Evolutionary conservation across 2,113 vertebrate genomes (phyloP).

Genomic region (Chaetops frenatus): DNA sequence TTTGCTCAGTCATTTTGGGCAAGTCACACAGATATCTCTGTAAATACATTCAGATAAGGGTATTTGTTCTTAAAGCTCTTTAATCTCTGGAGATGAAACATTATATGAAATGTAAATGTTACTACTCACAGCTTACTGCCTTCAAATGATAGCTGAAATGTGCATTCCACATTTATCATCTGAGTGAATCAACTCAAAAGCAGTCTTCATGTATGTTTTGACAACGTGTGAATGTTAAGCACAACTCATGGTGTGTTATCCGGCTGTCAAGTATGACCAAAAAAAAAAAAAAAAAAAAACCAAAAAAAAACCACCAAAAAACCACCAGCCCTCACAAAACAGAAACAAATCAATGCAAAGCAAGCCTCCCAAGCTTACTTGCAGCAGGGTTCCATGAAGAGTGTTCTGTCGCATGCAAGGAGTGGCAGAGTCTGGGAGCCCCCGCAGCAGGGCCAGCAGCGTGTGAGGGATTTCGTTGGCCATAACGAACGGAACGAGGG

Average conservation of each 20-base stretch:
- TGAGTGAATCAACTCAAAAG: background rate
- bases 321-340: fast-evolving
- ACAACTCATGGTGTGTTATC: background rate
- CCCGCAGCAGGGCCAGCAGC: constrained; percentile 69
- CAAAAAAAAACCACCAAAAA: too few relatives aligned
- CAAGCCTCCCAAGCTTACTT: constrained; percentile 67
- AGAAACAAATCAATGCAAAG: fast-evolving
- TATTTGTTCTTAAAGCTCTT: background rate
- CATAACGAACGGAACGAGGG: constrained; percentile 88
- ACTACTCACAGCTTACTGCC: background rate
- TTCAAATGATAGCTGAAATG: background rate
- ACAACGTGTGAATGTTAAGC: background rate
- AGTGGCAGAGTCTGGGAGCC: constrained; percentile 72
- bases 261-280: background rate
- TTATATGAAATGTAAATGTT: background rate
- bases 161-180: background rate
- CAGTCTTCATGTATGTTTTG: background rate
- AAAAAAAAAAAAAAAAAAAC: background rate
- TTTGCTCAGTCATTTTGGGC: background rate
- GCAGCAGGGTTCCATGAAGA: constrained; percentile 86
- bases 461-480: constrained; percentile 75
- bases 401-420: constrained; percentile 77
- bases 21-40: background rate
- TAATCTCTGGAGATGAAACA: background rate
- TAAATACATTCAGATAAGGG: background rate